A percentile compares a stretch with the other conserved stretches of the same genome.
These are phyloP conservation scores for Zapus hudsonius DNA, from an alignment of 2,113 vertebrate species.

Conservation along the genomic window DNA sequence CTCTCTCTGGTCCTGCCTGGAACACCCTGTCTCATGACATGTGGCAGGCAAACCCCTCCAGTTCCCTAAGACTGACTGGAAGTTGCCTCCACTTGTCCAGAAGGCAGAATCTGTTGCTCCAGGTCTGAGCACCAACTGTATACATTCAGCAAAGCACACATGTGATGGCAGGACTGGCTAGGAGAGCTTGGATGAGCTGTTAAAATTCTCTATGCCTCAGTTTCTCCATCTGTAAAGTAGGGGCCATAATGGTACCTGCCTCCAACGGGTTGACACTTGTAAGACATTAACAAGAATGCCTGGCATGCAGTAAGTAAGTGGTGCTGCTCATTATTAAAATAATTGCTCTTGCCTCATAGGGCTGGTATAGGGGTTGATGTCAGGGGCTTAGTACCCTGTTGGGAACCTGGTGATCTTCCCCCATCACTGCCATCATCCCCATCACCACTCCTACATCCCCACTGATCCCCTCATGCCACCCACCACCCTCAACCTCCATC, in stretches of 20 bases:
- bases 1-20: not conserved
- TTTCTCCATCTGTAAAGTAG: not conserved
- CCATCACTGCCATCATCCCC: accelerated
- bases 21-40: not conserved
- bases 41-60: not conserved
- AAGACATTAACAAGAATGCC: not conserved
- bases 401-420: not conserved
- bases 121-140: not conserved
- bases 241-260: not conserved
- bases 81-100: not conserved
- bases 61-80: not conserved
- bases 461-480: too few relatives aligned
- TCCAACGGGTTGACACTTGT: not conserved
- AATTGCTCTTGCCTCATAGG: conserved; percentile 56
- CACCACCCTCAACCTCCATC: not conserved
- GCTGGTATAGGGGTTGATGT: not conserved
- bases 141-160: too few relatives aligned
- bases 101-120: not conserved
- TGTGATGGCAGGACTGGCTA: not conserved
- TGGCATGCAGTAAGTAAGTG: conserved; percentile 34
- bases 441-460: too few relatives aligned
- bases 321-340: conserved; percentile 59
- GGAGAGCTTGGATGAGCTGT: not conserved
- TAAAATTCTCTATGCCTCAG: not conserved
- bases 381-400: not conserved